A percentile compares a stretch with the other conserved stretches of the same genome.
Evolutionary conservation across 2,888 invertebrate genomes (phyloP).

Genomic region (Drosophila testacea): DNA sequence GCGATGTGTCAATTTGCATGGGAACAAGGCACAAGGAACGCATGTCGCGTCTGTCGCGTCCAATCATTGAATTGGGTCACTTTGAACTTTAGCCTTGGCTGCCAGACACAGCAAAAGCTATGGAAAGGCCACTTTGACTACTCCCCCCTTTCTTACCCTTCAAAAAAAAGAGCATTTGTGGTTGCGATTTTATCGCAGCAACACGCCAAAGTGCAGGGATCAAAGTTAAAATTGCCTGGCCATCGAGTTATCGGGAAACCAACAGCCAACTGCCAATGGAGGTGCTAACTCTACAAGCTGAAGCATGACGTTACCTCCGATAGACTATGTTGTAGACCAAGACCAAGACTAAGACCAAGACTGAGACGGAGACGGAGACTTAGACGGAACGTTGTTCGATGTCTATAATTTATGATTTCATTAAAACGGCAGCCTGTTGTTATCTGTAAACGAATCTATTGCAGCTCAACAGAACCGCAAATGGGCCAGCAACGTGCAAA

Average conservation of each 20-base stretch:
- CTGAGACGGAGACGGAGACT: neutral
- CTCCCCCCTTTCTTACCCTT: neutral
- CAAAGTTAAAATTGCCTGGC: slow-evolving; percentile 72
- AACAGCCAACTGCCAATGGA: slow-evolving; percentile 44
- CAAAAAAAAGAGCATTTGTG: slow-evolving; percentile 16
- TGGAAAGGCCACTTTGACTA: slow-evolving; percentile 27
- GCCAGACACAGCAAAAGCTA: slow-evolving; percentile 37
- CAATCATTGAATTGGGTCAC: slow-evolving; percentile 78
- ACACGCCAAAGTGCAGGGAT: slow-evolving; percentile 80
- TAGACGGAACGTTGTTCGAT: slow-evolving; percentile 54
- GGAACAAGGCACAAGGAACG: slow-evolving; percentile 60
- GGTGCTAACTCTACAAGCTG: slow-evolving; percentile 79
- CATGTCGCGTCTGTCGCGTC: slow-evolving; percentile 39
- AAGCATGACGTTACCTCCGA: slow-evolving; percentile 70
- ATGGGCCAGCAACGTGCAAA: slow-evolving; percentile 80
- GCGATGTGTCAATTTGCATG: slow-evolving; percentile 72
- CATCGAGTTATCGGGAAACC: slow-evolving; percentile 64
- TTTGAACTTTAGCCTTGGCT: slow-evolving; percentile 78
- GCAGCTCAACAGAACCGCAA: slow-evolving; percentile 48
- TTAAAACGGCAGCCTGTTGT: slow-evolving; percentile 83
- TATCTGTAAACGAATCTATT: slow-evolving; percentile 83
- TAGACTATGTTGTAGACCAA: slow-evolving; percentile 34
- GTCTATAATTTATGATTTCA: slow-evolving; percentile 84
- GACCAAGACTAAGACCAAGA: neutral
- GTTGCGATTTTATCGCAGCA: slow-evolving; percentile 72